phyloP scores from a whole-genome alignment of 2,113 vertebrate species.

The Lycocorax pyrrhopterus region DNA sequence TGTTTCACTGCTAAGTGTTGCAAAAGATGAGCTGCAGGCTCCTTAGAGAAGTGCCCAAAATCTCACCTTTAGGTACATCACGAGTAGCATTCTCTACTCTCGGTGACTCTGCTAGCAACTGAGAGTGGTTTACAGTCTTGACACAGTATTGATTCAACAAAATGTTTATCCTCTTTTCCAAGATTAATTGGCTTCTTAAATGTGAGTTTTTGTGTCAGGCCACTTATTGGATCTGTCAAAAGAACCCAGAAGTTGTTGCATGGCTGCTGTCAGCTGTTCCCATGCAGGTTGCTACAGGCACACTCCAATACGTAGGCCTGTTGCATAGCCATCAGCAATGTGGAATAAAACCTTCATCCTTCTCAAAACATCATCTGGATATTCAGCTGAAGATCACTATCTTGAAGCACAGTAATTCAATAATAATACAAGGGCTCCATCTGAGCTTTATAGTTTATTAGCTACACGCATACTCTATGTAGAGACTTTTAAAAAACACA shows the following conservation, averaged over 20 bases:
- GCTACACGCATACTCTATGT: slow-evolving; percentile 8
- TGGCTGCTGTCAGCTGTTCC: background rate
- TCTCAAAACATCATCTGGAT: background rate
- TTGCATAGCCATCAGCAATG: background rate
- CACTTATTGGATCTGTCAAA: background rate
- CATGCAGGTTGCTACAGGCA: background rate
- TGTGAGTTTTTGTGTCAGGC: background rate
- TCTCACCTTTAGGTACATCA: background rate
- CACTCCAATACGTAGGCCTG: rapidly evolving
- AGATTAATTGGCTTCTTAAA: background rate
- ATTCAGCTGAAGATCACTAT: background rate
- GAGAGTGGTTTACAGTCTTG: background rate
- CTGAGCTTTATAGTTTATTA: slow-evolving; percentile 12
- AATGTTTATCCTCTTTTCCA: background rate
- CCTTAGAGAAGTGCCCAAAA: background rate
- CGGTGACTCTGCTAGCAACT: background rate
- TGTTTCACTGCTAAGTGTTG: background rate
- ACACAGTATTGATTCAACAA: background rate
- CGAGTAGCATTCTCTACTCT: background rate
- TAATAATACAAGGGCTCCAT: background rate
- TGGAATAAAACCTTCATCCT: background rate
- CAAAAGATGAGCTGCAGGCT: background rate
- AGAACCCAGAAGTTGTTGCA: background rate
- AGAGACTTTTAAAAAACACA: slow-evolving; percentile 29
- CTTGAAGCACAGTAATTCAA: background rate